phyloP scores from a whole-genome alignment of 2,113 vertebrate genomes.

The Candoia aspera region DNA sequence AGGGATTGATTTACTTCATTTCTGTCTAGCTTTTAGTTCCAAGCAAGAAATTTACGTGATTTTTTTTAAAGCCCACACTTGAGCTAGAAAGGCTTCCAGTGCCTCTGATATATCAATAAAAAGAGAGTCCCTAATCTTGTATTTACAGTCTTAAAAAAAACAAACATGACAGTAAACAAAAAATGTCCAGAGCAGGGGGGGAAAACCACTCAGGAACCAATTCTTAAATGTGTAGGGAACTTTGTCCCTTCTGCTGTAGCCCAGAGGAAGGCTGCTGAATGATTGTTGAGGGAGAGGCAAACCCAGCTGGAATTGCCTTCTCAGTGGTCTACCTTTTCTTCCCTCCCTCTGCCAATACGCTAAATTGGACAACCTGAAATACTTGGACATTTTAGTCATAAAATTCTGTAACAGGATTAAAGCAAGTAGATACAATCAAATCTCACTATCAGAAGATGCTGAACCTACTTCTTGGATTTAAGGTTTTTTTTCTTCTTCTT shows the following conservation, averaged over 20 bases:
- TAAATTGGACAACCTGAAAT: background rate
- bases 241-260: background rate
- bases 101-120: background rate
- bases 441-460: background rate
- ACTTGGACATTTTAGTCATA: background rate
- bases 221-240: background rate
- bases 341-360: background rate
- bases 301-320: background rate
- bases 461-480: background rate
- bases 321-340: background rate
- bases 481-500: background rate
- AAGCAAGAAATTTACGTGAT: background rate
- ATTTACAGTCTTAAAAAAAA: background rate
- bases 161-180: background rate
- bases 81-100: background rate
- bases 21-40: background rate
- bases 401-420: background rate
- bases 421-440: background rate
- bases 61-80: background rate
- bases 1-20: background rate
- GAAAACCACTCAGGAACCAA: background rate
- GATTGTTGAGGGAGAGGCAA: background rate
- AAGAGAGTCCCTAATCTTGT: background rate
- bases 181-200: background rate
- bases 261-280: background rate